Evolutionary conservation across 30 jellyfish, hydroid and myxozoan genomes (phyloP).

Genomic region (Sanderia malayensis): DNA sequence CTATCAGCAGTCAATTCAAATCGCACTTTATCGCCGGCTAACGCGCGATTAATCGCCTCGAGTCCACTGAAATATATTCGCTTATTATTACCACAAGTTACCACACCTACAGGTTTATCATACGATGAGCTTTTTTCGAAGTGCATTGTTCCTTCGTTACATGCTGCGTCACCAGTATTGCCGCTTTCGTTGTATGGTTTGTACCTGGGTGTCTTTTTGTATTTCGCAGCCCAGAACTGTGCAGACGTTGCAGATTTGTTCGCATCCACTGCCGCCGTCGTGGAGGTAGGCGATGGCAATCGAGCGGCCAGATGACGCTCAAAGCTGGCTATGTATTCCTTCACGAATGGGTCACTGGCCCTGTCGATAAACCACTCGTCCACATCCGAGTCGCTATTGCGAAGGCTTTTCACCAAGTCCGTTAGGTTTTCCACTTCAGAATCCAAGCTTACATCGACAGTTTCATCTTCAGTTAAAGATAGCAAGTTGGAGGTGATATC

Average conservation of each 20-base stretch:
- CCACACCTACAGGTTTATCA: slow-evolving; percentile 27
- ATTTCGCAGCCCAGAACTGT: background rate
- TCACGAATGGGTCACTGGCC: slow-evolving; percentile 53
- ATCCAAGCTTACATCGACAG: background rate
- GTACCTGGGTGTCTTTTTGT: slow-evolving; percentile 14
- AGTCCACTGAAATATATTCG: slow-evolving; percentile 38
- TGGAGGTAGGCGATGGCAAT: slow-evolving; percentile 28
- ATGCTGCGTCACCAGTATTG: background rate
- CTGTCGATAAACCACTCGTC: slow-evolving; percentile 60
- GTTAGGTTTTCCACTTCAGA: slow-evolving; percentile 3
- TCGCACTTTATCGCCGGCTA: slow-evolving; percentile 53
- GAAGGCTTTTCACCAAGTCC: slow-evolving; percentile 5
- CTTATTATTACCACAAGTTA: background rate
- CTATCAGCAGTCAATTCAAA: slow-evolving; percentile 3
- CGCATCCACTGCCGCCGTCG: background rate
- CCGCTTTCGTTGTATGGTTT: slow-evolving; percentile 1
- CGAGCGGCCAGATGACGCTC: slow-evolving; percentile 56
- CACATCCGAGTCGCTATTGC: slow-evolving; percentile 35
- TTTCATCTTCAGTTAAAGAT: slow-evolving; percentile 14
- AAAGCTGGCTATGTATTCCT: slow-evolving; percentile 43
- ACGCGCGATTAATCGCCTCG: slow-evolving; percentile 34
- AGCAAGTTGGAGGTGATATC: slow-evolving; percentile 2
- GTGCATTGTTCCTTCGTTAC: slow-evolving; percentile 2
- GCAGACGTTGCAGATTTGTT: no score
- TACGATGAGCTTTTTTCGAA: slow-evolving; percentile 20